These are phyloP conservation scores for Aricia artaxerxes DNA, from an alignment of 2,888 invertebrate genomes.

Conservation along the genomic window DNA sequence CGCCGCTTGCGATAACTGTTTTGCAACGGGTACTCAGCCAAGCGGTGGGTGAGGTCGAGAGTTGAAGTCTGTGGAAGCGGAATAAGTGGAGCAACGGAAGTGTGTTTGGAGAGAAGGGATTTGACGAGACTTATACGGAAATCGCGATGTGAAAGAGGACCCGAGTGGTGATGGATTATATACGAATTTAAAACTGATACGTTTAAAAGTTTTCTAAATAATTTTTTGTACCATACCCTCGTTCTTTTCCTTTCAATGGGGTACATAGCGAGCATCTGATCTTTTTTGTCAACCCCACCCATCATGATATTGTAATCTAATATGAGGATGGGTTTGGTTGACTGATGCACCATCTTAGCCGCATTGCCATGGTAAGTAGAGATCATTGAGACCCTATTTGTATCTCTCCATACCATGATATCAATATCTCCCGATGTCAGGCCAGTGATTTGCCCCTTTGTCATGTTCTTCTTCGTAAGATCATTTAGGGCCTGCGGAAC, in stretches of 20 bases:
- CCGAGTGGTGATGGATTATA: background rate
- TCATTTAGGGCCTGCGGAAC: too few species aligned
- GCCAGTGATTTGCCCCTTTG: too few species aligned
- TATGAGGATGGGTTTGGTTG: constrained; percentile 31
- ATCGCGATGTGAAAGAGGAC: background rate
- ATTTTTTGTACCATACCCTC: constrained; percentile 32
- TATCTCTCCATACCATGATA: too few species aligned
- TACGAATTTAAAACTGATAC: background rate
- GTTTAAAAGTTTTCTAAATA: constrained; percentile 36
- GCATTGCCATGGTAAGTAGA: too few species aligned
- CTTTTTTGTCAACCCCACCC: constrained; percentile 40
- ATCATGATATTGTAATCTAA: constrained; percentile 33
- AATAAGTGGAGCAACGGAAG: background rate
- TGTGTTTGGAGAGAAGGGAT: background rate
- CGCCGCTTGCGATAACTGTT: background rate
- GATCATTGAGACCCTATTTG: too few species aligned
- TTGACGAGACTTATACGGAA: background rate
- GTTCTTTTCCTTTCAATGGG: constrained; percentile 43
- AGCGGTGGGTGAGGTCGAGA: background rate
- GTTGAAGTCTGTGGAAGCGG: background rate
- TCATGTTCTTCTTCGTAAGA: too few species aligned
- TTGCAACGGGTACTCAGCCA: background rate
- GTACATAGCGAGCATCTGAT: constrained; percentile 43
- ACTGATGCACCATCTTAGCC: background rate
- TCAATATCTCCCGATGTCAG: too few species aligned